Evolutionary conservation across 2,113 vertebrate species (phyloP).

Genomic region (Bubalus kerabau): DNA sequence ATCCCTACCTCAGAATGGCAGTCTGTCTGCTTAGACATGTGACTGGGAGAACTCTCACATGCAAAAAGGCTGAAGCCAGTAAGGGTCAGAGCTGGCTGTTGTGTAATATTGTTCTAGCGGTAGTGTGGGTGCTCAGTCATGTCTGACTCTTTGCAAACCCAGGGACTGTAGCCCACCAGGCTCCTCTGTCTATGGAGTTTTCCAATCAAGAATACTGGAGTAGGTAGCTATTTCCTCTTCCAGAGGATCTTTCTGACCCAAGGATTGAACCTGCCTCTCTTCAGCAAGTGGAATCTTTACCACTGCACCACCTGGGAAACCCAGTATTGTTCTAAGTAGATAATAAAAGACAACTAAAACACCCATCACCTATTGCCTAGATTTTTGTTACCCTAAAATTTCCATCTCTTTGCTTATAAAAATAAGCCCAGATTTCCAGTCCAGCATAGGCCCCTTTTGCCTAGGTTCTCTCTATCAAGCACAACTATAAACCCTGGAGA

Average conservation of each 20-base stretch:
- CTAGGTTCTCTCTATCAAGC: not conserved
- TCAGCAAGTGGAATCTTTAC: not conserved
- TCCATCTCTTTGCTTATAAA: not conserved
- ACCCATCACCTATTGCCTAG: not conserved
- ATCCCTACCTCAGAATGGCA: not conserved
- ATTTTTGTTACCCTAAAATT: slow-evolving; percentile 11
- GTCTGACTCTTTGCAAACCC: not conserved
- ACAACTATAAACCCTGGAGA: not conserved
- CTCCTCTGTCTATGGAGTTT: not conserved
- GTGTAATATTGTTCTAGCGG: not conserved
- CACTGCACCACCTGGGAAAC: not conserved
- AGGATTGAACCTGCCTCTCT: not conserved
- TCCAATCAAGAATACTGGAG: not conserved
- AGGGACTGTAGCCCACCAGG: not conserved
- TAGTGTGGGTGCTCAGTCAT: not conserved
- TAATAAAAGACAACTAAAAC: not conserved
- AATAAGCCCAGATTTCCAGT: not conserved
- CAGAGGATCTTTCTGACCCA: not conserved
- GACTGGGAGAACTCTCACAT: not conserved
- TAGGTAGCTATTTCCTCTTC: not conserved
- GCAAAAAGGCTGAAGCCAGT: not conserved
- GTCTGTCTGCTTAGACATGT: not conserved
- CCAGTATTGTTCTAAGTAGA: not conserved
- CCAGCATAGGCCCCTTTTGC: not conserved
- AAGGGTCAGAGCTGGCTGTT: not conserved